Evolutionary conservation across 2,888 invertebrate genomes (phyloP), one percentile per base, ranked within the genome.

Genomic region (Lypha dubia): DNA sequence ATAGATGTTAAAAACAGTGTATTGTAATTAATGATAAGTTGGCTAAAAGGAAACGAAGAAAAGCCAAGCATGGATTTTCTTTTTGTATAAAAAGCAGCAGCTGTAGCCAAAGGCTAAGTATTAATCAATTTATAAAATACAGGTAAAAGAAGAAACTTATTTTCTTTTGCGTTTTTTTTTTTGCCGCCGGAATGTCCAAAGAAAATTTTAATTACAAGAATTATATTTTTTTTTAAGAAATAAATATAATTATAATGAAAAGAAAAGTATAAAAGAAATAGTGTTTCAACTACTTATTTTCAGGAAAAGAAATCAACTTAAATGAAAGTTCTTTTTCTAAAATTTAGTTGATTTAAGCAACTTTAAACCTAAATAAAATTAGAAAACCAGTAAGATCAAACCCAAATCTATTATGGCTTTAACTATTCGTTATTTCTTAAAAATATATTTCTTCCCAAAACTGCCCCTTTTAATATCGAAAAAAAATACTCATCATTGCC

Each of bases 11-110:
- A 73, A 65, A 79, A 44, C 28, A n/a, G 32, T 65, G 22, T 65
- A 79, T 65, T 65, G 65, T 73, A 79, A 79, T 79, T 79, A 79
- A 65, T 65, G 24, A 15, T 11, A 35, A 56, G 41, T 20, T 24
- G 41, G 24, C 53, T 32, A 32, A 53, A 41, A 46, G 13, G 35
- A 63, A 79, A 65, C 24, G n/a, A 22, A 51, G 51, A 38, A 51
- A 9, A 20, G 24, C 17, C 8, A 41, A 32, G 44, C 6, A 46
- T 22, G n/a, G n/a, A 3, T 38, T 63, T 65, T 38, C 28, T n/a
- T 62, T 53, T 24, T 35, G n/a, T 17, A 11, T 24, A 49, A 35
- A 74, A 51, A 41, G n/a, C 3, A 60, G 15, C 51, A 67, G 20
- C 24, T 20, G 13, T 24, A 17, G 63, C 84, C 76, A 60, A 53